These are phyloP conservation scores for Malthinus seriepunctatus DNA, from an alignment of 2,888 invertebrate species.

Conservation along the genomic window DNA sequence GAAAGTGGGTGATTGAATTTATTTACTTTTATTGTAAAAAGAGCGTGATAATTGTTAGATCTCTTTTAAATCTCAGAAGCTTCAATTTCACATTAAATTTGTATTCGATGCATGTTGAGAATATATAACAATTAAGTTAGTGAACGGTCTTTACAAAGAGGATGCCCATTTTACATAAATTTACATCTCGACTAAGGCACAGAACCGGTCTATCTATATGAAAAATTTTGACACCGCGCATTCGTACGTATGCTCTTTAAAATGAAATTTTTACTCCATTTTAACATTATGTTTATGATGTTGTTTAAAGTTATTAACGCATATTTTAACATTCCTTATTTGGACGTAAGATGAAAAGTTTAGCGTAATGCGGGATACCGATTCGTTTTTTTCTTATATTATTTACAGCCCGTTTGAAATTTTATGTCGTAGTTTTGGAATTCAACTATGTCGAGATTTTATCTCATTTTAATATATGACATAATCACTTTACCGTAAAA, in stretches of 20 bases:
- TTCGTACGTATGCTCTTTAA: constrained; percentile 44
- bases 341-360: constrained; percentile 7
- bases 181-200: constrained; percentile 47
- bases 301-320: constrained; percentile 10
- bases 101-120: constrained; percentile 39
- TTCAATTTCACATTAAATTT: constrained; percentile 30
- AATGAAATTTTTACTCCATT: constrained; percentile 36
- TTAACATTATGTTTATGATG: constrained; percentile 34
- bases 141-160: constrained; percentile 48
- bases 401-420: background rate
- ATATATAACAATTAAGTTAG: constrained; percentile 52
- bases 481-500: constrained; percentile 24
- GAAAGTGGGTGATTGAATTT: too few relatives aligned
- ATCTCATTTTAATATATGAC: constrained; percentile 21
- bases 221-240: constrained; percentile 50
- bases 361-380: constrained; percentile 9
- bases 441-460: constrained; percentile 11
- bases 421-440: constrained; percentile 8
- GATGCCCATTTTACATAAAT: constrained; percentile 51
- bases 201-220: constrained; percentile 41
- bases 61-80: too few relatives aligned
- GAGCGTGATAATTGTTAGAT: too few relatives aligned
- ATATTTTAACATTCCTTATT: constrained; percentile 11
- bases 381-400: constrained; percentile 2
- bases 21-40: too few relatives aligned